Evolutionary conservation across 2,888 invertebrate species (phyloP).

Genomic region (Hydrotaea cyrtoneurina): DNA sequence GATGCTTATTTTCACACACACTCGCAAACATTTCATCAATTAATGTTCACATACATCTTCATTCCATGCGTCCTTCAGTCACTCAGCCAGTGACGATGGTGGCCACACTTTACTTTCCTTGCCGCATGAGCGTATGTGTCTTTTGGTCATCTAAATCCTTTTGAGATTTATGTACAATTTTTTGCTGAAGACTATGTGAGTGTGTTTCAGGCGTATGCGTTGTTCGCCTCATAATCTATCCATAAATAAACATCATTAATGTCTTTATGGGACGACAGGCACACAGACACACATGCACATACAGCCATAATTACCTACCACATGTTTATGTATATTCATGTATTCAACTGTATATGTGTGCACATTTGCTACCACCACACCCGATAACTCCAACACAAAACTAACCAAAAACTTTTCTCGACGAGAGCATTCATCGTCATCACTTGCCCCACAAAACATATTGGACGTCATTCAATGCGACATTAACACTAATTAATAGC

Average conservation of each 20-base stretch:
- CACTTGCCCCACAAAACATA: slow-evolving; percentile 46
- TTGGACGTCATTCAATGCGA: slow-evolving; percentile 74
- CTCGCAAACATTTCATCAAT: slow-evolving; percentile 55
- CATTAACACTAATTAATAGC: slow-evolving; percentile 76
- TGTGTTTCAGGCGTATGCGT: not conserved
- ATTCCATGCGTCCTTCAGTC: slow-evolving; percentile 1
- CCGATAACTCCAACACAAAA: slow-evolving; percentile 20
- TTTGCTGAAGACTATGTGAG: slow-evolving; percentile 24
- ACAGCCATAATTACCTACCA: not conserved
- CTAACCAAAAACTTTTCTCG: slow-evolving; percentile 49
- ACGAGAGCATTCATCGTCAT: slow-evolving; percentile 53
- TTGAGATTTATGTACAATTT: slow-evolving; percentile 75
- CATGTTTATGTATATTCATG: not conserved
- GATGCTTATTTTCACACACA: slow-evolving; percentile 36
- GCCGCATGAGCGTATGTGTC: not conserved
- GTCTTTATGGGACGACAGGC: not conserved
- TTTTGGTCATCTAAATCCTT: slow-evolving; percentile 70
- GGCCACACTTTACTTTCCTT: no score
- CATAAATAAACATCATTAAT: slow-evolving; percentile 62
- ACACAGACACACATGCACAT: not conserved
- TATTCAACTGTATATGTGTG: not conserved
- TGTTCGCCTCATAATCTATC: slow-evolving; percentile 51
- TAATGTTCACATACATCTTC: slow-evolving; percentile 52
- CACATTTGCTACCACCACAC: slow-evolving; percentile 2
- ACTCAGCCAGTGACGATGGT: not conserved